Evolutionary conservation across 2,113 vertebrate genomes (phyloP), one percentile per base, ranked within the genome.

Genomic region (Pagrus major): DNA sequence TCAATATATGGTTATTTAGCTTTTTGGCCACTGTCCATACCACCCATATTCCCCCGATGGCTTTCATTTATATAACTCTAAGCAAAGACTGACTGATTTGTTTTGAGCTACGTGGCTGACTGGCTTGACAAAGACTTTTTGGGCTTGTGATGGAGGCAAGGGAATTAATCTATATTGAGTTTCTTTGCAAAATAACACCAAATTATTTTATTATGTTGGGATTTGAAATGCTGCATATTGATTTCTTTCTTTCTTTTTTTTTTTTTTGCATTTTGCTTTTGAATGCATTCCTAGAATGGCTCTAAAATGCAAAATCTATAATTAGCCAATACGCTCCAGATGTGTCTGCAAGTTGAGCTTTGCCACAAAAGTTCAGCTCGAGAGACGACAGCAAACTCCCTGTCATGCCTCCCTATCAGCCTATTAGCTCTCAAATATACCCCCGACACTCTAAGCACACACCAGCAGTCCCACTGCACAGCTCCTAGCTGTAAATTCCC

Each of bases 251-350:
- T n/a, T n/a, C n/a, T n/a, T n/a, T n/a, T n/a, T n/a, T n/a, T n/a
- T n/a, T n/a, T n/a, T 72, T 42, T 71, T 69, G 1, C 33, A 52
- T 33, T 69, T 58, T 68, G 1, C 35, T 55, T 84, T 65, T 64
- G 4, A 54, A 80, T 10, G 49, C 75, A 68, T 84, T 90, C 76
- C 73, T 56, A 16, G 31, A 75, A 37, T 63, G n/a, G 29, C 74
- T 79, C 35, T 44, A 44, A 75, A 54, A 54, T 75, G 56, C 67
- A 29, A 86, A 77, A 85, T 83, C 35, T 7, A 64, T 54, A 31
- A 80, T 71, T 63, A 68, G 10, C 51, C 71, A 82, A 78, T 59
- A 76, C 0, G 27, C 78, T 85, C 76, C 67, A 86, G 86, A 87
- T 89, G 82, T 59, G 56, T 85, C 56, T 78, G 27, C 52, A 65